Evolutionary conservation across 2,797 vertebrate species (phyloP).

Genomic region (Lagorchestes hirsutus): DNA sequence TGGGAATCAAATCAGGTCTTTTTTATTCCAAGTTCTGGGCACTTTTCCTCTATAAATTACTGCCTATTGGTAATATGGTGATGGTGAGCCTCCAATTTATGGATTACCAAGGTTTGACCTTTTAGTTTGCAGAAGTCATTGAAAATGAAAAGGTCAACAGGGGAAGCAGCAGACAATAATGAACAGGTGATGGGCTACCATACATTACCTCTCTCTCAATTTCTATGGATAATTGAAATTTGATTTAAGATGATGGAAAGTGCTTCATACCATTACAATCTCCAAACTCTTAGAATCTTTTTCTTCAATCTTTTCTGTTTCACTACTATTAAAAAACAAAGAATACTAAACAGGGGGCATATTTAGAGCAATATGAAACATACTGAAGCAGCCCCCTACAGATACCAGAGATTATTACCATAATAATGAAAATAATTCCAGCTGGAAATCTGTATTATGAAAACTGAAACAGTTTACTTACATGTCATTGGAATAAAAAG

Average conservation of each 20-base stretch:
- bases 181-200: not conserved
- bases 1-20: not conserved
- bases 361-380: conserved; percentile 4
- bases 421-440: conserved; percentile 51
- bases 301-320: not conserved
- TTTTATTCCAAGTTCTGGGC: not conserved
- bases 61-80: not conserved
- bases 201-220: conserved; percentile 19
- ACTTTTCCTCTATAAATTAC: not conserved
- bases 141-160: not conserved
- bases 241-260: not conserved
- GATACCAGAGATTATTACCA: conserved; percentile 20
- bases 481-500: conserved; percentile 15
- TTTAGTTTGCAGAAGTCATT: conserved; percentile 2
- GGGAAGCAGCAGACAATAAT: not conserved
- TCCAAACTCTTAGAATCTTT: not conserved
- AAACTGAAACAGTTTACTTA: conserved; percentile 36
- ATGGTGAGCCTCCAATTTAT: not conserved
- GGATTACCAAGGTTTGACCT: not conserved
- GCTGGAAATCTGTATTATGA: conserved; percentile 22
- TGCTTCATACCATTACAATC: not conserved
- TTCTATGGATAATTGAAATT: not conserved
- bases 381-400: conserved; percentile 20
- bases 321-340: not conserved
- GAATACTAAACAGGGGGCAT: not conserved